Evolutionary conservation across 2,113 vertebrate genomes (phyloP).

Genomic region (Ptyas mucosa): DNA sequence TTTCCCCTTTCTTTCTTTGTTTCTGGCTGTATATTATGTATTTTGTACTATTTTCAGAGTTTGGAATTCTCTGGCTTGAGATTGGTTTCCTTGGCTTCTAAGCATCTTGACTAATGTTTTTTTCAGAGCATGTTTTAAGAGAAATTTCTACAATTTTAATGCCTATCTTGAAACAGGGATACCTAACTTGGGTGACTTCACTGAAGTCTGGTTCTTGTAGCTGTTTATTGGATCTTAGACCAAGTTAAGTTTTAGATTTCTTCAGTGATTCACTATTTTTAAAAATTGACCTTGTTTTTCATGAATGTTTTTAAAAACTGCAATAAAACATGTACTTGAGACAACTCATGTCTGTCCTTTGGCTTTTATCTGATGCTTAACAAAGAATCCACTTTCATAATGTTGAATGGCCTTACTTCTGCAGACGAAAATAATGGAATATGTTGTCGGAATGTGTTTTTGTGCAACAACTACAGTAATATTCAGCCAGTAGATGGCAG

Average conservation of each 20-base stretch:
- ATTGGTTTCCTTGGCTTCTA: background rate
- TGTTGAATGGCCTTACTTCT: background rate
- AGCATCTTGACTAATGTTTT: conserved; percentile 10
- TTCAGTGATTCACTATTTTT: conserved; percentile 3
- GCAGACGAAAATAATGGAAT: background rate
- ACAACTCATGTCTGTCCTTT: background rate
- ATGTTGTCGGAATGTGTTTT: background rate
- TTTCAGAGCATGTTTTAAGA: conserved; percentile 25
- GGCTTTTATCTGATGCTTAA: background rate
- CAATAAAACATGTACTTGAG: conserved; percentile 3
- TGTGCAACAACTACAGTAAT: background rate
- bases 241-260: conserved; percentile 11
- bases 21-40: background rate
- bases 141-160: conserved; percentile 14
- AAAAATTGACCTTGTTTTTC: conserved; percentile 2
- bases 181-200: background rate
- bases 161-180: conserved; percentile 16
- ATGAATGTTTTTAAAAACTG: conserved; percentile 6
- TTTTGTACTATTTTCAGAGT: conserved; percentile 3
- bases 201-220: conserved; percentile 2
- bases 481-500: background rate
- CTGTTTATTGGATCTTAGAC: conserved; percentile 6
- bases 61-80: background rate
- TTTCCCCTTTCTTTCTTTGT: background rate
- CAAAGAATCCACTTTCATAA: background rate